These are phyloP conservation scores for Proteles cristata DNA, from an alignment of 2,113 vertebrate genomes.

Conservation along the genomic window DNA sequence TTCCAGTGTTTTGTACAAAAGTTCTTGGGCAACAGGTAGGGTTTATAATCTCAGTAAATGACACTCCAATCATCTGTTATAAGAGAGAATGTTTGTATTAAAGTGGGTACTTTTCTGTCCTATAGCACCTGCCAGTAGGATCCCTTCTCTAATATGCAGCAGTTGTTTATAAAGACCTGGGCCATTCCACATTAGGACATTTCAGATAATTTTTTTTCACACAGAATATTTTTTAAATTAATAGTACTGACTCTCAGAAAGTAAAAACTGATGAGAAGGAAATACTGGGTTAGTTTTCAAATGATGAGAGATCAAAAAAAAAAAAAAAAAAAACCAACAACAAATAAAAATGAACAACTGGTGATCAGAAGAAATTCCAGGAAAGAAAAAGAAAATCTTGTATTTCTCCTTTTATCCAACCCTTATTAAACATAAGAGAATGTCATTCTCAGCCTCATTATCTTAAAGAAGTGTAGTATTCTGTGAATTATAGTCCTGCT, in stretches of 20 bases:
- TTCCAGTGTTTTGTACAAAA: slow-evolving; percentile 17
- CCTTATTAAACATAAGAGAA: slow-evolving; percentile 27
- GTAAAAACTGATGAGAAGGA: neutral
- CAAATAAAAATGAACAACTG: slow-evolving; percentile 3
- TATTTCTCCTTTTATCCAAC: neutral
- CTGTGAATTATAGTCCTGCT: neutral
- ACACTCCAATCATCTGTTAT: neutral
- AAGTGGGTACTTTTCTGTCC: slow-evolving; percentile 14
- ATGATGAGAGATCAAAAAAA: slow-evolving; percentile 22
- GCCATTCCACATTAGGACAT: neutral
- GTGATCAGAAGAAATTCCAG: neutral
- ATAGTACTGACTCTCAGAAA: neutral
- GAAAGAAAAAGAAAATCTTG: neutral
- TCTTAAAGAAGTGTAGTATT: slow-evolving; percentile 25
- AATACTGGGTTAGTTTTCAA: slow-evolving; percentile 37
- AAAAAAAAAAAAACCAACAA: neutral
- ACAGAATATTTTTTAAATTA: slow-evolving; percentile 1
- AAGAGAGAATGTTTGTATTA: neutral
- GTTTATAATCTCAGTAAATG: neutral
- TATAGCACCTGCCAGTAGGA: neutral
- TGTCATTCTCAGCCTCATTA: neutral
- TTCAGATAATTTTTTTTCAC: neutral
- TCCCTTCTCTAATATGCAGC: neutral
- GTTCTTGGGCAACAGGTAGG: neutral
- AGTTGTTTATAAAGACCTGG: neutral